Percentiles rank a stretch among this genome's conserved stretches.
phyloP scores from a whole-genome alignment of 2,797 vertebrate species.

The Gambelia wislizenii region DNA sequence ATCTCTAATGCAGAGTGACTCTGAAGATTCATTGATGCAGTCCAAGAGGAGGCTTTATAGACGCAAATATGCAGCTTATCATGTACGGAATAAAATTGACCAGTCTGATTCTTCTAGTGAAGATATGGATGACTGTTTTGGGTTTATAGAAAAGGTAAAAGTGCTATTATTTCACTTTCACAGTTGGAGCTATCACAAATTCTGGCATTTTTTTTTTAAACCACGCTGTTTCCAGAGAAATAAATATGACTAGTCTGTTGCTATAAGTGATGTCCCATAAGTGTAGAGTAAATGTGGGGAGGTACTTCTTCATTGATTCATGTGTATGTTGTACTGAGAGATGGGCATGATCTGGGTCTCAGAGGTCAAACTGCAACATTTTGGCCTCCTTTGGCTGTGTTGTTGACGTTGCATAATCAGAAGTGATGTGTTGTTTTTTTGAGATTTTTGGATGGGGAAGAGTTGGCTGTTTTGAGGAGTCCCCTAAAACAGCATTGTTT shows the following conservation, averaged over 20 bases:
- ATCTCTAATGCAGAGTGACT: constrained; percentile 83
- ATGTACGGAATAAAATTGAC: constrained; percentile 73
- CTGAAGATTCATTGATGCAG: constrained; percentile 81
- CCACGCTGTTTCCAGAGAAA: neutral
- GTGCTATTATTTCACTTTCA: neutral
- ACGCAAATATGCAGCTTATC: constrained; percentile 71
- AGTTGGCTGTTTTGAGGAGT: no score
- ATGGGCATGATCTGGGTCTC: no score
- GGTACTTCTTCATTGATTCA: no score
- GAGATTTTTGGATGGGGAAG: no score
- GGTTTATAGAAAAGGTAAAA: constrained; percentile 81
- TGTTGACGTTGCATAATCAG: no score
- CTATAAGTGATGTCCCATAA: neutral
- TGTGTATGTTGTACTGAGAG: neutral
- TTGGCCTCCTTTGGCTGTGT: no score
- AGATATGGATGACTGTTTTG: constrained; percentile 87
- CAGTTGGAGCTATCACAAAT: neutral
- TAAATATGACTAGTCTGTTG: neutral
- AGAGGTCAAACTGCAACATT: no score
- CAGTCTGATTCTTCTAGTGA: constrained; percentile 89
- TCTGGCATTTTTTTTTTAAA: neutral
- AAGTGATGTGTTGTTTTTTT: no score
- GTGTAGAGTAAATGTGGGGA: neutral
- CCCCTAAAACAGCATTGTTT: no score
- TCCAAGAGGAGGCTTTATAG: constrained; percentile 74